Conservation (phyloP, 2,797 vertebrate species). For the Martes flavigula region DNA sequence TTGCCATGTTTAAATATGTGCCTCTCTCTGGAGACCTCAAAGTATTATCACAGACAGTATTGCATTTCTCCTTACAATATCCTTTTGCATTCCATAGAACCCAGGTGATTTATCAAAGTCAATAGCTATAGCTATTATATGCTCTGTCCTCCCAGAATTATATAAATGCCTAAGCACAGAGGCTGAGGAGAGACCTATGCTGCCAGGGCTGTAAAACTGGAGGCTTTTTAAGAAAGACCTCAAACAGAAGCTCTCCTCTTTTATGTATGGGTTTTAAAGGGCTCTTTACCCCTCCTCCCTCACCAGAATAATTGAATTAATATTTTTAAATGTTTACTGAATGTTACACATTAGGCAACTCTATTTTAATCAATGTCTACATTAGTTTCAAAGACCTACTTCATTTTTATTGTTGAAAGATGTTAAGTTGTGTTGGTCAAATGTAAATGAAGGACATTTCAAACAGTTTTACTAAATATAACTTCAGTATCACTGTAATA, state of each 20-base stretch:
- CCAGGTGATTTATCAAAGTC: slow-evolving; percentile 70
- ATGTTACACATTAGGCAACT: background rate
- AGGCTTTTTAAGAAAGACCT: background rate
- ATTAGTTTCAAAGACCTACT: background rate
- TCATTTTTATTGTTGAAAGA: background rate
- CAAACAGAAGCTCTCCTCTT: background rate
- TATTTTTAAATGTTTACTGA: slow-evolving; percentile 22
- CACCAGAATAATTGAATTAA: slow-evolving; percentile 46
- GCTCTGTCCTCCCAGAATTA: slow-evolving; percentile 38
- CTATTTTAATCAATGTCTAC: background rate
- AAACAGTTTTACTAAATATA: background rate
- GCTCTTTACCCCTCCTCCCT: background rate
- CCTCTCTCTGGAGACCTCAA: slow-evolving; percentile 56
- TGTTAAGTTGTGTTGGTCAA: background rate
- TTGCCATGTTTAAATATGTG: slow-evolving; percentile 49
- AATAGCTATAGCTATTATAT: slow-evolving; percentile 15
- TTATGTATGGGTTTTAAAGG: background rate
- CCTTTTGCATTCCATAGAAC: slow-evolving; percentile 37
- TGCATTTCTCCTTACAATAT: slow-evolving; percentile 61
- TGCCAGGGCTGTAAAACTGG: background rate
- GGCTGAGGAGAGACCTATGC: background rate
- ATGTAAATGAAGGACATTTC: background rate
- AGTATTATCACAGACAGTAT: slow-evolving; percentile 36
- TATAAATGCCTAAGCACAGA: background rate
- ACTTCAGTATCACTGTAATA: background rate